Percentiles rank a stretch among this genome's conserved stretches.
phyloP scores from a whole-genome alignment of 1,140 invertebrate species.

The Coenobita brevimanus region DNA sequence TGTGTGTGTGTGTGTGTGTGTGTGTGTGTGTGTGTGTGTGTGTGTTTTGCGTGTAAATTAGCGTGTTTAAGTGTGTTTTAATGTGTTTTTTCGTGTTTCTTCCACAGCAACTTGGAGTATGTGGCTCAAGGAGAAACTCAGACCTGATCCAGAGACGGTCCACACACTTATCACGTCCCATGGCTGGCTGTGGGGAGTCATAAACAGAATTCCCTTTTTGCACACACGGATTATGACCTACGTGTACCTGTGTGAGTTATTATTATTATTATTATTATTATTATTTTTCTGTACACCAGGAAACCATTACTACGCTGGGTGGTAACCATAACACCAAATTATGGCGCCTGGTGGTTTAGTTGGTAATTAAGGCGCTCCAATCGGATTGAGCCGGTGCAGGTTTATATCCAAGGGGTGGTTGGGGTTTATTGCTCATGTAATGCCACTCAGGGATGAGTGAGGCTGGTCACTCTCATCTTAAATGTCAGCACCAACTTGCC shows the following conservation, averaged over 20 bases:
- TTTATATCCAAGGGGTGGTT: too few relatives aligned
- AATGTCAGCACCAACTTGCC: too few relatives aligned
- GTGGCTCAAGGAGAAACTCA: conserved; percentile 70
- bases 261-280: not conserved
- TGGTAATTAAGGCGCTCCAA: too few relatives aligned
- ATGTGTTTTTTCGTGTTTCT: conserved; percentile 47
- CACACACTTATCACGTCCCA: conserved; percentile 71
- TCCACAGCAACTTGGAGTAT: conserved; percentile 71
- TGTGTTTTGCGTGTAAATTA: too few relatives aligned
- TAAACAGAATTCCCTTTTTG: conserved; percentile 71
- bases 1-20: not conserved
- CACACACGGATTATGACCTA: conserved; percentile 71
- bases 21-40: not conserved
- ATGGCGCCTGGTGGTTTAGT: too few relatives aligned
- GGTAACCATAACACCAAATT: too few relatives aligned
- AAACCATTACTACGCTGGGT: too few relatives aligned
- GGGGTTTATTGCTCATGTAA: too few relatives aligned
- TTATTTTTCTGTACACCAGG: not conserved
- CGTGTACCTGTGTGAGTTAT: conserved; percentile 72
- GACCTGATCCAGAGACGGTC: conserved; percentile 70
- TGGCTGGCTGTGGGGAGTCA: conserved; percentile 71
- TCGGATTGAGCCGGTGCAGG: too few relatives aligned
- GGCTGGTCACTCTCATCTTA: too few relatives aligned
- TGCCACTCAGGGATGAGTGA: too few relatives aligned
- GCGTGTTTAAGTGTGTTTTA: too few relatives aligned